Evolutionary conservation across 2,797 vertebrate genomes (phyloP).

Genomic region (Myotis vivesi): DNA sequence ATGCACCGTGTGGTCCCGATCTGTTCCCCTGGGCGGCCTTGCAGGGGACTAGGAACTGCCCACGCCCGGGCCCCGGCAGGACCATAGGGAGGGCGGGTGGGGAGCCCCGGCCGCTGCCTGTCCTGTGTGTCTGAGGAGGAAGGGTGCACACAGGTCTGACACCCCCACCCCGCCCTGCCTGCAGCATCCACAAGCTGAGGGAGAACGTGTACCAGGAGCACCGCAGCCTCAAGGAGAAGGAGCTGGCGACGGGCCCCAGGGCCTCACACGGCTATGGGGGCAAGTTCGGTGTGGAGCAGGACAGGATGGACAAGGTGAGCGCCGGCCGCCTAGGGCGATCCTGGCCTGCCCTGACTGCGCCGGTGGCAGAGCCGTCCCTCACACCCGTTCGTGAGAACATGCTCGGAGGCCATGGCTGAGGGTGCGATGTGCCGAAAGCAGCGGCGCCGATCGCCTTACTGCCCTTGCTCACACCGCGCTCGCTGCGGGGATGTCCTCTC

Average conservation of each 20-base stretch:
- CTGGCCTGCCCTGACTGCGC: accelerated
- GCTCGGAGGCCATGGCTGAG: accelerated
- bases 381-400: accelerated
- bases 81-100: accelerated
- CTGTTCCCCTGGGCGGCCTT: accelerated
- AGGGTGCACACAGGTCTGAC: neutral
- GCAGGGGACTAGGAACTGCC: accelerated
- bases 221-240: slow-evolving; percentile 91
- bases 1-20: accelerated
- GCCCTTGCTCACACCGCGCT: accelerated
- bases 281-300: slow-evolving; percentile 94
- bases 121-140: too few relatives aligned
- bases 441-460: accelerated
- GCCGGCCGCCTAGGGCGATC: accelerated
- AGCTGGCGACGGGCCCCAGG: slow-evolving; percentile 91
- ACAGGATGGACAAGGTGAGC: slow-evolving; percentile 96
- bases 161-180: too few relatives aligned
- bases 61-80: neutral
- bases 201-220: slow-evolving; percentile 94
- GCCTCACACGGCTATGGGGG: slow-evolving; percentile 96
- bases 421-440: accelerated
- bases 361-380: accelerated
- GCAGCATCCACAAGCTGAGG: slow-evolving; percentile 92
- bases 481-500: too few relatives aligned
- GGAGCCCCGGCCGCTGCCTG: too few relatives aligned